Percentiles rank a stretch among this genome's conserved stretches.
phyloP scores from a whole-genome alignment of 23 tunicate genomes.

The Corella eumyota region DNA sequence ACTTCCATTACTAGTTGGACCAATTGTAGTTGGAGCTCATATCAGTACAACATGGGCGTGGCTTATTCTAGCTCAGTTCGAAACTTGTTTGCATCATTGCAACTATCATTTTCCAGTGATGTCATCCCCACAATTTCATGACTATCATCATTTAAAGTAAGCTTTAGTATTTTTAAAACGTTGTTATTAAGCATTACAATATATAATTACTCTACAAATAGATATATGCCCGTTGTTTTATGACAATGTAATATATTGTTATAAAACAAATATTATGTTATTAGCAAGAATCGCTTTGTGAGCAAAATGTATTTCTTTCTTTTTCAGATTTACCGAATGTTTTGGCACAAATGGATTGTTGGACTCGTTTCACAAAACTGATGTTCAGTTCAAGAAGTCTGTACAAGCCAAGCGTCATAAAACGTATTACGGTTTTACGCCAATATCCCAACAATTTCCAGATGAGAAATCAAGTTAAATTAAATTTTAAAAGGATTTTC shows the following conservation, averaged over 20 bases:
- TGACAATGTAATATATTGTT: no score
- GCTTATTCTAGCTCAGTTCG: slow-evolving; percentile 30
- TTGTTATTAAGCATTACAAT: no score
- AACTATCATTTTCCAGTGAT: slow-evolving; percentile 68
- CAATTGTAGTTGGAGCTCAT: slow-evolving; percentile 55
- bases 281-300: no score
- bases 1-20: slow-evolving; percentile 38
- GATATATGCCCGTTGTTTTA: no score
- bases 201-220: no score
- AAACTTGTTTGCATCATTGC: slow-evolving; percentile 69
- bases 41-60: slow-evolving; percentile 44
- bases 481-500: no score
- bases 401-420: slow-evolving; percentile 58
- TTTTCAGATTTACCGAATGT: slow-evolving; percentile 71
- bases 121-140: slow-evolving; percentile 82
- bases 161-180: slow-evolving; percentile 3
- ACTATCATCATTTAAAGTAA: slow-evolving; percentile 87
- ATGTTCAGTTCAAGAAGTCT: slow-evolving; percentile 62
- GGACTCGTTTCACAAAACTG: slow-evolving; percentile 77
- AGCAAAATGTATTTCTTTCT: background rate
- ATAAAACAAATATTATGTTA: no score
- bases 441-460: slow-evolving; percentile 57
- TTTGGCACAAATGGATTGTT: slow-evolving; percentile 74
- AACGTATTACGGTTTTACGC: slow-evolving; percentile 36
- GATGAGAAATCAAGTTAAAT: no score